Conservation (phyloP, 2,888 invertebrate species). For the Scaptomyza caliginosa region DNA sequence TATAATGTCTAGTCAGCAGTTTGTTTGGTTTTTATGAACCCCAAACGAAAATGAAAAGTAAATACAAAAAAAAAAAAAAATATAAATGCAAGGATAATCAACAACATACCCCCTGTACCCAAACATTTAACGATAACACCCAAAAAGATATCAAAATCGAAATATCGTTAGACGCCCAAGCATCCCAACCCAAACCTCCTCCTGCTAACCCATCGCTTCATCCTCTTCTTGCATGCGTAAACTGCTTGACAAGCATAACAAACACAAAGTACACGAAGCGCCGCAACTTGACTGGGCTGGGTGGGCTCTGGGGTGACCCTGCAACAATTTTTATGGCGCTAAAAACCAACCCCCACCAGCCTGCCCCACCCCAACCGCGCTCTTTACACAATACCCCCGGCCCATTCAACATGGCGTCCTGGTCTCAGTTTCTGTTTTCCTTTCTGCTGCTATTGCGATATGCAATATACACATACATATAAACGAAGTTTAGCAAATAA, state of each 20-base stretch:
- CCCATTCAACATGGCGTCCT: slow-evolving; percentile 72
- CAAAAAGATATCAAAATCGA: slow-evolving; percentile 81
- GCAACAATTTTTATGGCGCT: slow-evolving; percentile 64
- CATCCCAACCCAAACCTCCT: background rate
- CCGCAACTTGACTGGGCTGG: slow-evolving; percentile 51
- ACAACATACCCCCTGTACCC: slow-evolving; percentile 48
- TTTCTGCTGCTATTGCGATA: slow-evolving; percentile 51
- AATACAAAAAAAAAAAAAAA: slow-evolving; percentile 61
- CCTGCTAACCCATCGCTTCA: too few relatives aligned
- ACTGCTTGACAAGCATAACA: slow-evolving; percentile 82
- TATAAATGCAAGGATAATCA: slow-evolving; percentile 76
- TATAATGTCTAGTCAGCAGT: slow-evolving; percentile 27
- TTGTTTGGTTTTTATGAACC: slow-evolving; percentile 27
- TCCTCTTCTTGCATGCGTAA: slow-evolving; percentile 40
- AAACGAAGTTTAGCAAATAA: slow-evolving; percentile 76
- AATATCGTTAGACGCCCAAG: slow-evolving; percentile 69
- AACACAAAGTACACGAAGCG: slow-evolving; percentile 67
- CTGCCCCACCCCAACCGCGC: background rate
- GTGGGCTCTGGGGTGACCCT: slow-evolving; percentile 13
- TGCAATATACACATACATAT: slow-evolving; percentile 18
- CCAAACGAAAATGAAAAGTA: slow-evolving; percentile 65
- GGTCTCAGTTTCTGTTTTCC: slow-evolving; percentile 39
- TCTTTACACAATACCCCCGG: slow-evolving; percentile 12
- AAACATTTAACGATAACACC: slow-evolving; percentile 79
- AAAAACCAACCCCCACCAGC: slow-evolving; percentile 26